These are phyloP conservation scores for Gallinago stenura DNA, from an alignment of 2,797 vertebrate genomes.

Conservation along the genomic window DNA sequence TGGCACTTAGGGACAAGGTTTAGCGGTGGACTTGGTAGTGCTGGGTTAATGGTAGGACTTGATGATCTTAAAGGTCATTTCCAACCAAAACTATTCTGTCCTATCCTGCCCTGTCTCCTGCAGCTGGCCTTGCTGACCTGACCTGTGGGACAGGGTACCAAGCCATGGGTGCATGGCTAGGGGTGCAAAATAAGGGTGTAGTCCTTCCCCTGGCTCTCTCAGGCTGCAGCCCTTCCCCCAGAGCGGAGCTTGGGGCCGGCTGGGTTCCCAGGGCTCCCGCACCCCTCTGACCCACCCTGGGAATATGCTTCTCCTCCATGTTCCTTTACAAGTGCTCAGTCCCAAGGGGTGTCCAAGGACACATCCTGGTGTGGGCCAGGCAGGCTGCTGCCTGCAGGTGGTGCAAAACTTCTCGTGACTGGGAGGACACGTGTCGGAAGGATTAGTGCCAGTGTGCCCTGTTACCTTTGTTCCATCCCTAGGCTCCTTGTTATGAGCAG, in stretches of 20 bases:
- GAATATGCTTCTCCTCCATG: fast-evolving
- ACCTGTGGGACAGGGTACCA: fast-evolving
- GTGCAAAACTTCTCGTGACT: not conserved
- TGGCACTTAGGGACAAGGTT: not conserved
- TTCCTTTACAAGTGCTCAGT: not conserved
- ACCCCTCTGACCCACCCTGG: fast-evolving
- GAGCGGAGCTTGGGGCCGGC: not conserved
- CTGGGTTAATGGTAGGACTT: not conserved
- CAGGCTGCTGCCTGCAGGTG: not conserved
- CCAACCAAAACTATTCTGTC: not conserved
- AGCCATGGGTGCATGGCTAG: fast-evolving
- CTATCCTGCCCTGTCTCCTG: not conserved
- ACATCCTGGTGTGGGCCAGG: fast-evolving
- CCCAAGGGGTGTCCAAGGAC: not conserved
- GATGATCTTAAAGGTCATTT: not conserved
- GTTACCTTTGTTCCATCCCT: not conserved
- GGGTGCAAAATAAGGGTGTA: fast-evolving
- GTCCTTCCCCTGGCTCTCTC: fast-evolving
- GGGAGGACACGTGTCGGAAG: fast-evolving
- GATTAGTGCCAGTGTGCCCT: not conserved
- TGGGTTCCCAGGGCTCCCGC: not conserved
- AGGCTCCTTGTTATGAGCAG: fast-evolving
- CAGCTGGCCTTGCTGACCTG: fast-evolving
- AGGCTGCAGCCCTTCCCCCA: fast-evolving
- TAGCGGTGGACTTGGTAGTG: not conserved